phyloP scores from a whole-genome alignment of 1,140 invertebrate species.

The Probaryconus sp. region DNA sequence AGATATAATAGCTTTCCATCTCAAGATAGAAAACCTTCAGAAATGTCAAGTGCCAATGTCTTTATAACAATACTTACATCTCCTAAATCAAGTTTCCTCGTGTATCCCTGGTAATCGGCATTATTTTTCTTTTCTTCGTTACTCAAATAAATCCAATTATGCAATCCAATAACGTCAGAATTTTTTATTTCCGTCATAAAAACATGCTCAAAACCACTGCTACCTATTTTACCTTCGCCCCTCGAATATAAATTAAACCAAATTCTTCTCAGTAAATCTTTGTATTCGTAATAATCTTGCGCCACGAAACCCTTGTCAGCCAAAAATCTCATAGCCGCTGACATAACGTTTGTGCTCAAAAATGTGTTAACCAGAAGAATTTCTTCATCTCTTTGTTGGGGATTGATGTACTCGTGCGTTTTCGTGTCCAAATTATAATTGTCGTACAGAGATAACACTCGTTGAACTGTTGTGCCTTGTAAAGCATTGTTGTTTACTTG shows the following conservation, averaged over 20 bases:
- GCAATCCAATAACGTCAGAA: constrained; percentile 86
- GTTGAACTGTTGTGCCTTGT: constrained; percentile 83
- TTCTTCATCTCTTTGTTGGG: constrained; percentile 81
- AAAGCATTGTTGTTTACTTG: constrained; percentile 76
- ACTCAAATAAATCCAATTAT: constrained; percentile 93
- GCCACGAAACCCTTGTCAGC: constrained; percentile 76
- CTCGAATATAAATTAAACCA: constrained; percentile 91
- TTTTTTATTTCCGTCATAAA: constrained; percentile 90
- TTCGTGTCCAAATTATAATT: constrained; percentile 87
- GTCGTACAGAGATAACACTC: constrained; percentile 83
- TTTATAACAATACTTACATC: constrained; percentile 81
- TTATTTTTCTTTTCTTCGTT: constrained; percentile 83
- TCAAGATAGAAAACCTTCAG: no score
- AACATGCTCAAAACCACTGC: constrained; percentile 92
- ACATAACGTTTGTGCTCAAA: constrained; percentile 82
- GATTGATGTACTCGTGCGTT: constrained; percentile 87
- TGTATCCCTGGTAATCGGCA: constrained; percentile 89
- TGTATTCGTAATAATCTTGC: constrained; percentile 80
- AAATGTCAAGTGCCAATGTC: no score
- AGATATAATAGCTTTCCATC: no score
- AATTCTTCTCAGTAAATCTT: constrained; percentile 84
- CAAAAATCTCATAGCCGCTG: constrained; percentile 81
- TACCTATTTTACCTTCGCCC: constrained; percentile 85
- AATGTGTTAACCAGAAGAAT: constrained; percentile 81
- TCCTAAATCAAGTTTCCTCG: constrained; percentile 84